These are phyloP conservation scores for Eremophila alpestris DNA, from an alignment of 2,797 vertebrate genomes.

Conservation along the genomic window DNA sequence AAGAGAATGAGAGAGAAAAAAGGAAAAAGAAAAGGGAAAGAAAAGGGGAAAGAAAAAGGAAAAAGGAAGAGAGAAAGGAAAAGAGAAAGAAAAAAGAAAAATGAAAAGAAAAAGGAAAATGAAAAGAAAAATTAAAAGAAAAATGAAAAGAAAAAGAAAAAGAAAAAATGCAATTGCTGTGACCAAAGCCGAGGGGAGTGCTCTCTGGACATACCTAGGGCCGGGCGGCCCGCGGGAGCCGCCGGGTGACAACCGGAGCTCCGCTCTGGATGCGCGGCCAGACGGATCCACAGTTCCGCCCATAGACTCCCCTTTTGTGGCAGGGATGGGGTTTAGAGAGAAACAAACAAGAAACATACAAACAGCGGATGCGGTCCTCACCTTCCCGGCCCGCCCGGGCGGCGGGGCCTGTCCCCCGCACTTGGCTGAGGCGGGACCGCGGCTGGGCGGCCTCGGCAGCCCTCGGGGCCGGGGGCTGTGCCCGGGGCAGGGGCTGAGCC, in stretches of 20 bases:
- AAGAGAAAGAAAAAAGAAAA: background rate
- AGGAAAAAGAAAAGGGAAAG: rapidly evolving
- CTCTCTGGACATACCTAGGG: conserved; percentile 32
- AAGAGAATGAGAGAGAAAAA: rapidly evolving
- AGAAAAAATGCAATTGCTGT: background rate
- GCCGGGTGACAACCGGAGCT: background rate
- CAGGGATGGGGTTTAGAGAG: background rate
- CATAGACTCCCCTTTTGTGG: background rate
- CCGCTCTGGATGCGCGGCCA: background rate
- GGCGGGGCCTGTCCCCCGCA: background rate
- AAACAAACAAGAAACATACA: background rate
- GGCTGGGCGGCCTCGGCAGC: background rate
- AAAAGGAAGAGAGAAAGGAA: rapidly evolving
- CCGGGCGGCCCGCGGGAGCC: background rate
- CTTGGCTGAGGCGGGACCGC: background rate
- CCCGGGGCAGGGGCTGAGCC: too few relatives aligned
- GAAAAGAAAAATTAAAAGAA: too few relatives aligned
- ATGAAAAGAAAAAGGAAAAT: background rate
- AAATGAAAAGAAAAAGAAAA: background rate
- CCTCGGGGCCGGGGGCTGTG: background rate
- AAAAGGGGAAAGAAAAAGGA: rapidly evolving
- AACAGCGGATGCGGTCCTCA: background rate
- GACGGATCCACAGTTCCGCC: conserved; percentile 19
- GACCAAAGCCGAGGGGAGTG: background rate
- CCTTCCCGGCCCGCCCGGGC: background rate